phyloP scores from a whole-genome alignment of 2,797 vertebrate species.

The Salarias fasciatus region DNA sequence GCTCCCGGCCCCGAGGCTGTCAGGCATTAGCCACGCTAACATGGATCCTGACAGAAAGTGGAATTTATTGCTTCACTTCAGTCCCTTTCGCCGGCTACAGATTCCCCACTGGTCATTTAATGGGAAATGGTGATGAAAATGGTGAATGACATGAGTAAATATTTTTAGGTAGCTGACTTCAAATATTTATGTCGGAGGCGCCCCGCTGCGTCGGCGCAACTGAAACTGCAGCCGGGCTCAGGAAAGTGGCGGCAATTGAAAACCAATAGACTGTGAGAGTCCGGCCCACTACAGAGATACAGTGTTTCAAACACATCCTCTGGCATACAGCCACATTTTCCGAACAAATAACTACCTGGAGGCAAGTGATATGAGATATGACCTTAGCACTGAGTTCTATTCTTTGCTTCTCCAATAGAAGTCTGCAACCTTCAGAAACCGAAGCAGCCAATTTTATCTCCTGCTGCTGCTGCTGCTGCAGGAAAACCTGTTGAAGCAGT shows the following conservation, averaged over 20 bases:
- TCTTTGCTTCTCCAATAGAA: no score
- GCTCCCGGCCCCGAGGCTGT: constrained; percentile 44
- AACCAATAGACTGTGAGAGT: background rate
- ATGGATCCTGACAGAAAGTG: constrained; percentile 57
- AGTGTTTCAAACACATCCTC: background rate
- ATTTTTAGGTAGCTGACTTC: constrained; percentile 28
- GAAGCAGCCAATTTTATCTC: no score
- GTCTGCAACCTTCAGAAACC: no score
- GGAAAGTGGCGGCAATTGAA: background rate
- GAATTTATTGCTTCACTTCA: constrained; percentile 61
- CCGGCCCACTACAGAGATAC: background rate
- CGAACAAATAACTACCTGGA: no score
- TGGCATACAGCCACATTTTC: background rate
- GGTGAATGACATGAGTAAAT: constrained; percentile 50
- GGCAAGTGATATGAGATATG: no score
- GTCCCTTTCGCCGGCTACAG: constrained; percentile 28
- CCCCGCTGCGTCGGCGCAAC: constrained; percentile 5
- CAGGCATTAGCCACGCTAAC: constrained; percentile 52
- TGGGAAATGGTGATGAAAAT: constrained; percentile 52
- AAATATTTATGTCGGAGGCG: constrained; percentile 25
- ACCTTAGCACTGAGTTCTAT: no score
- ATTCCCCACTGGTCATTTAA: constrained; percentile 57
- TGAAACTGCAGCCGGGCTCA: background rate
- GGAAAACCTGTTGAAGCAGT: no score
- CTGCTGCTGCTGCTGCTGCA: no score